Conservation (phyloP, 2,888 invertebrate species). For the Pyrgus malvae region DNA sequence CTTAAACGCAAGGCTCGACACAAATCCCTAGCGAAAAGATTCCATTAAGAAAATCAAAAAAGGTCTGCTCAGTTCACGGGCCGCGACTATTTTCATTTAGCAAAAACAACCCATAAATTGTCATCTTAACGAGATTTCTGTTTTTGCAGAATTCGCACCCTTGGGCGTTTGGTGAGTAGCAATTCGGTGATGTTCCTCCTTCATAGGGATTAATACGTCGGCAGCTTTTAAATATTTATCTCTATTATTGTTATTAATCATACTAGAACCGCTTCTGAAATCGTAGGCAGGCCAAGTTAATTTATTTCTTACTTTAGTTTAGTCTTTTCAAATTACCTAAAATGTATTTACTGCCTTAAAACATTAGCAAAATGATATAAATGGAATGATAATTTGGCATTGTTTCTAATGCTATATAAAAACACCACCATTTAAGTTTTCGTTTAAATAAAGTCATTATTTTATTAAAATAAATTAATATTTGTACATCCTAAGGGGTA, state of each 20-base stretch:
- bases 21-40: conserved; percentile 79
- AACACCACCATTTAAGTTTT: too few relatives aligned
- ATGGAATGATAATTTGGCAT: too few relatives aligned
- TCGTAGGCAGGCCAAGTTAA: too few relatives aligned
- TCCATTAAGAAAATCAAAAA: conserved; percentile 82
- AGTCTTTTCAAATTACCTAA: too few relatives aligned
- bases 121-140: conserved; percentile 82
- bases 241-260: conserved; percentile 17
- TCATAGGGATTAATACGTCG: conserved; percentile 54
- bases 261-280: background rate
- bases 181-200: conserved; percentile 52
- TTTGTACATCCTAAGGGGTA: too few relatives aligned
- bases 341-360: too few relatives aligned
- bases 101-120: conserved; percentile 83
- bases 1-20: conserved; percentile 70
- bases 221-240: conserved; percentile 34
- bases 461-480: too few relatives aligned
- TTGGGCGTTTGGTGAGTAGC: conserved; percentile 59
- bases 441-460: too few relatives aligned
- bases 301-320: too few relatives aligned
- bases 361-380: too few relatives aligned
- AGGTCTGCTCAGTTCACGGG: conserved; percentile 75
- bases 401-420: too few relatives aligned
- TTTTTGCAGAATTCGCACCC: conserved; percentile 78
- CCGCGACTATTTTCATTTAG: conserved; percentile 81